phyloP scores from a whole-genome alignment of 2,888 invertebrate species.

The Agonopterix arenella region DNA sequence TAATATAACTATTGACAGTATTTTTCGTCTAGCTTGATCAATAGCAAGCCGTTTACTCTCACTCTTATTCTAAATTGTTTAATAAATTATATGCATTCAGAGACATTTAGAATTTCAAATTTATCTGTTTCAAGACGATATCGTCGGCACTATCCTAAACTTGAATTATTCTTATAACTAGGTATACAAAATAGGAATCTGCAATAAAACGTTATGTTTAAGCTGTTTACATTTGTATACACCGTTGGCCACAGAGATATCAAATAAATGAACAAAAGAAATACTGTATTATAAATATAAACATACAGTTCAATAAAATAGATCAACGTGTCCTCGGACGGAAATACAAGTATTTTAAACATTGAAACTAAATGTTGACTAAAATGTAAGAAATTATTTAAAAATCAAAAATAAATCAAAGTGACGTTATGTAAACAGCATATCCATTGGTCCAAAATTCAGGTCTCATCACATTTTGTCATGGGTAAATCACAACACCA shows the following conservation, averaged over 20 bases:
- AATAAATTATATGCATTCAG: conserved; percentile 45
- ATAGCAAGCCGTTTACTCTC: conserved; percentile 28
- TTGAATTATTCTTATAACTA: conserved; percentile 62
- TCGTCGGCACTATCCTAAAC: conserved; percentile 25
- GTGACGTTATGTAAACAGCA: conserved; percentile 5
- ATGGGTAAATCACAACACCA: conserved; percentile 42
- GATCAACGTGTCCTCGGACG: conserved; percentile 33
- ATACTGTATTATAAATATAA: not conserved
- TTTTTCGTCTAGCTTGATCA: conserved; percentile 22
- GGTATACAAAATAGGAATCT: conserved; percentile 71
- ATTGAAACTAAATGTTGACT: conserved; percentile 1
- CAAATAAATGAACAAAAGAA: not conserved
- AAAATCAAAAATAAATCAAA: not conserved
- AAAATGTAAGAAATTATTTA: conserved; percentile 6
- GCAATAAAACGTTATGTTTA: conserved; percentile 49
- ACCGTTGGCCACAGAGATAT: conserved; percentile 3
- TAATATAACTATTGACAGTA: conserved; percentile 20
- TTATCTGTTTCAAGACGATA: conserved; percentile 24
- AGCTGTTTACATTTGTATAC: conserved; percentile 12
- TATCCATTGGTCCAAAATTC: conserved; percentile 49
- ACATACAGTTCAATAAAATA: conserved; percentile 17
- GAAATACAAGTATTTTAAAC: conserved; percentile 24
- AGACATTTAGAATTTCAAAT: conserved; percentile 40
- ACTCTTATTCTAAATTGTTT: conserved; percentile 37
- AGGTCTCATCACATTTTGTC: conserved; percentile 45